phyloP scores from a whole-genome alignment of 92 coral and sea anemone genomes.

The Bergia puertoricense region DNA sequence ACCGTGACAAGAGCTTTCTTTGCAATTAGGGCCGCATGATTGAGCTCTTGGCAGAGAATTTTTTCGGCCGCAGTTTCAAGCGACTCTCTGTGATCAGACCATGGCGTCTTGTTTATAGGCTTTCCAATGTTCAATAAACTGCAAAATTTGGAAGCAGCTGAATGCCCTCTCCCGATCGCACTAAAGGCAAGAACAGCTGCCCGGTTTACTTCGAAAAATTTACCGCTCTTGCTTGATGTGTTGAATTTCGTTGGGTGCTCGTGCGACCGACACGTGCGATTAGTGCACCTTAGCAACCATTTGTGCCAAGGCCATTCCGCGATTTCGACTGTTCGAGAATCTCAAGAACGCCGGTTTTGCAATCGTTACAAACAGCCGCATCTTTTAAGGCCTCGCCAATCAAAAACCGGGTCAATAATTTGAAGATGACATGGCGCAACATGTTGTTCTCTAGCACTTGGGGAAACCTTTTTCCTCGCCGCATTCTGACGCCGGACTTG shows the following conservation, averaged over 20 bases:
- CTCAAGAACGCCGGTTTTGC: neutral
- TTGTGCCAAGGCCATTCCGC: slow-evolving; percentile 19
- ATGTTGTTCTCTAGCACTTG: too few relatives aligned
- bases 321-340: slow-evolving; percentile 3
- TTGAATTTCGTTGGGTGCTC: neutral
- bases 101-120: neutral
- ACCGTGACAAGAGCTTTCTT: too few relatives aligned
- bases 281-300: slow-evolving; percentile 9
- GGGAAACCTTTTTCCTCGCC: too few relatives aligned
- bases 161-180: neutral
- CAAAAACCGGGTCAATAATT: neutral
- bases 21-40: too few relatives aligned
- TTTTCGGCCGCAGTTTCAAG: neutral
- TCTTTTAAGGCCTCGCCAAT: neutral
- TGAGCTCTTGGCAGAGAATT: too few relatives aligned
- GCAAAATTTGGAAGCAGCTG: neutral
- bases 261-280: neutral
- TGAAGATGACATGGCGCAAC: neutral
- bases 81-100: neutral
- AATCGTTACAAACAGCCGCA: slow-evolving; percentile 6
- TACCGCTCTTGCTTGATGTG: neutral
- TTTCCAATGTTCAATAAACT: neutral
- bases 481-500: neutral
- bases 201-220: neutral
- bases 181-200: neutral